Evolutionary conservation across 2,113 vertebrate genomes (phyloP), one percentile per base, ranked within the genome.

Genomic region (Sylvilagus bachmani): DNA sequence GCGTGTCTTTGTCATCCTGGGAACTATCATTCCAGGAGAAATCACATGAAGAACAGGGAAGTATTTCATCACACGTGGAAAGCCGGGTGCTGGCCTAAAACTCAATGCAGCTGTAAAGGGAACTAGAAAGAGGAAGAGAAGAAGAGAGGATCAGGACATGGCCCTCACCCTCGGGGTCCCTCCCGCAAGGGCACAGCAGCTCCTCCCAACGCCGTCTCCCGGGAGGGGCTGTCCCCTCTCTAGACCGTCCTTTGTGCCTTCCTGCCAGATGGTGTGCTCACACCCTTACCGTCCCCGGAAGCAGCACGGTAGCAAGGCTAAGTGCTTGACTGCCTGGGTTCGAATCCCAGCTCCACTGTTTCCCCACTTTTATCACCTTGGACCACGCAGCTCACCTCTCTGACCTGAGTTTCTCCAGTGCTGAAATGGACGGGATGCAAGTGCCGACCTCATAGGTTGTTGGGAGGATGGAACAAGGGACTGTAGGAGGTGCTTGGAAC

Each of bases 1-100:
- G 1, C 7, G 22, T 61, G 9, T 33, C 64, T 61, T 31, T 22
- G 14, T 58, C 91, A 0, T 25, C 24, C 29, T 38, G 12, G 73
- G 33, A 33, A 69, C 5, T 49, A 5, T 29, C 49, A 7, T 53
- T 84, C 87, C 17, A 5, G 4, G 38, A 71, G 25, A 79, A 73
- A 25, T 38, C 17, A 2, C 3, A 1, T 5, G 3, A 31, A 2
- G 1, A 21, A 1, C 0, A n/a, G 36, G 51, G 38, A 70, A 27
- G 5, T 13, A 4, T 67, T 31, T 78, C 85, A 55, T 58, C 44
- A 10, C 10, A 0, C 7, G 2, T 9, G 38, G n/a, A 44, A 44
- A 64, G 13, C n/a, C 22, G 5, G 64, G 38, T 38, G 33, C n/a
- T 1, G 0, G 21, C 4, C 1, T 25, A 12, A 51, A 88, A 29